Evolutionary conservation across 2,113 vertebrate species (phyloP).

Genomic region (Zonotrichia leucophrys): DNA sequence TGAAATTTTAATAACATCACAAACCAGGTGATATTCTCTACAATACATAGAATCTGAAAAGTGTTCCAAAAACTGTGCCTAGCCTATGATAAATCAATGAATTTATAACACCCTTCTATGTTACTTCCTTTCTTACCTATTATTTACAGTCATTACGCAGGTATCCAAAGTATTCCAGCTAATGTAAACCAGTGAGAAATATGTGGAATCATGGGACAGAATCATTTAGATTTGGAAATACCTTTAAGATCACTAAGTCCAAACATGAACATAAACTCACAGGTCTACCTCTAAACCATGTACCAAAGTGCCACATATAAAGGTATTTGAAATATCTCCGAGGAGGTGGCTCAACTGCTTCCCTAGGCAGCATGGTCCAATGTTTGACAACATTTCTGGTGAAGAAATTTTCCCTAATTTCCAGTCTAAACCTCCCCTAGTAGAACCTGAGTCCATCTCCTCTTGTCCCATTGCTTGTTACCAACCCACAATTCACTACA

Average conservation of each 20-base stretch:
- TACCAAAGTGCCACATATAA: neutral
- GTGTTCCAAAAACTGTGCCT: neutral
- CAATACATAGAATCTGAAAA: neutral
- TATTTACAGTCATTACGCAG: neutral
- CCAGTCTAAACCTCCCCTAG: neutral
- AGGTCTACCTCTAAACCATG: neutral
- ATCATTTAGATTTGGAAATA: neutral
- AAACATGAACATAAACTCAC: neutral
- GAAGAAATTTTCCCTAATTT: neutral
- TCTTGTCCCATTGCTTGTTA: neutral
- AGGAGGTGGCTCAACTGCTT: neutral
- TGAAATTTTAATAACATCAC: neutral
- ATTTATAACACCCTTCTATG: neutral
- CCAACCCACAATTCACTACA: accelerated
- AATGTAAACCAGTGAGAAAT: neutral
- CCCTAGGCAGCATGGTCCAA: neutral
- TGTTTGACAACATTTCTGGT: neutral
- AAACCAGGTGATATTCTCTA: neutral
- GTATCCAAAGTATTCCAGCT: neutral
- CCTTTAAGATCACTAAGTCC: neutral
- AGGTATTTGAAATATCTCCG: neutral
- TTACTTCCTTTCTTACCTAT: neutral
- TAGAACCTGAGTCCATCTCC: neutral
- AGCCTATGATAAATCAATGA: neutral
- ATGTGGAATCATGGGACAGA: neutral